Evolutionary conservation across 2,797 vertebrate genomes (phyloP).

Genomic region (Sternotherus odoratus): DNA sequence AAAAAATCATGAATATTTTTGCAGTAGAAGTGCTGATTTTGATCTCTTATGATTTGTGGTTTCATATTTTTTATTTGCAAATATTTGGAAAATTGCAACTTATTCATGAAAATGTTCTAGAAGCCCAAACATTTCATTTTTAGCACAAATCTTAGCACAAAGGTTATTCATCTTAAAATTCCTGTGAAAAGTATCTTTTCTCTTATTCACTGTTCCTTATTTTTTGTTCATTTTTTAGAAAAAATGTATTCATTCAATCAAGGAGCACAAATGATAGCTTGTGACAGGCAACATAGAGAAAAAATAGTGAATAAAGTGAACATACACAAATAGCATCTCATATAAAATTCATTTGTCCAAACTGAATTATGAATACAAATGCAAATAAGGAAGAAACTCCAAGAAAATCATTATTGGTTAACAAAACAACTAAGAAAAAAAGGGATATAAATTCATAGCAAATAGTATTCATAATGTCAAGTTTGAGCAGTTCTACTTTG

Average conservation of each 20-base stretch:
- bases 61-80: constrained; percentile 1
- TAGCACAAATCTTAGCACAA: not conserved
- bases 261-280: not conserved
- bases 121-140: not conserved
- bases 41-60: constrained; percentile 2
- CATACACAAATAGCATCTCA: not conserved
- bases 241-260: not conserved
- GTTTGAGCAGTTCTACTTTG: not conserved
- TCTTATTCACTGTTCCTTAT: not conserved
- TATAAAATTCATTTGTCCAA: not conserved
- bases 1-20: constrained; percentile 1
- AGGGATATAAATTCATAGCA: not conserved
- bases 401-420: not conserved
- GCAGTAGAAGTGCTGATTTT: constrained; percentile 3
- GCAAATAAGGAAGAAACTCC: not conserved
- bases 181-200: not conserved
- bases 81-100: not conserved
- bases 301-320: constrained; percentile 16
- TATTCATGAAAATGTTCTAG: not conserved
- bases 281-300: not conserved
- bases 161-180: not conserved
- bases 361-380: not conserved
- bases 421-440: not conserved
- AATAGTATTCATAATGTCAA: not conserved
- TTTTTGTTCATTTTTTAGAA: not conserved